Conservation (phyloP, 1,140 invertebrate genomes). For the Andrena cerasifolii region DNA sequence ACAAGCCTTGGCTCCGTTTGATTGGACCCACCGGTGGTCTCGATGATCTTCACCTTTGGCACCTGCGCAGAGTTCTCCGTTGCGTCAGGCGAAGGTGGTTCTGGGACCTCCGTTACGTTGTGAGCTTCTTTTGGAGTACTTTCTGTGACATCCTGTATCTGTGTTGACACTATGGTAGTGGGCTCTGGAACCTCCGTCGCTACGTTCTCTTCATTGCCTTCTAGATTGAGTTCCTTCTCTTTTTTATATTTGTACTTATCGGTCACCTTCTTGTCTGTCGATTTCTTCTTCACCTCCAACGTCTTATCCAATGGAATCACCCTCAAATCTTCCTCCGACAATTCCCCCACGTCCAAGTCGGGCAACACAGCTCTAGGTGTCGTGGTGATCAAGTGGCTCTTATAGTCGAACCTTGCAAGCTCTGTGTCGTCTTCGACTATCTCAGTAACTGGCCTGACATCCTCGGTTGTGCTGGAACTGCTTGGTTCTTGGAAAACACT, state of each 20-base stretch:
- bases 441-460: constrained; percentile 78
- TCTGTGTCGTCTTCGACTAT: constrained; percentile 72
- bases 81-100: neutral
- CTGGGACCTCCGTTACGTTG: neutral
- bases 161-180: constrained; percentile 7
- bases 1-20: constrained; percentile 16
- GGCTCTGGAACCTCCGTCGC: constrained; percentile 34
- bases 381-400: constrained; percentile 64
- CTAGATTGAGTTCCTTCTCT: constrained; percentile 64
- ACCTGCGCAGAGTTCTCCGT: constrained; percentile 45
- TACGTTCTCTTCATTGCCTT: constrained; percentile 49
- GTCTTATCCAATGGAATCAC: constrained; percentile 75
- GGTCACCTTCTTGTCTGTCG: constrained; percentile 54
- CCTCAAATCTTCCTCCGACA: constrained; percentile 71
- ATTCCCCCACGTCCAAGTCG: constrained; percentile 47
- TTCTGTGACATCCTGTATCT: neutral
- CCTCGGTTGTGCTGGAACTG: constrained; percentile 56
- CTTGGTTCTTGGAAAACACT: neutral
- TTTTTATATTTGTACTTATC: constrained; percentile 69
- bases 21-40: constrained; percentile 13
- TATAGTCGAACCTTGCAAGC: constrained; percentile 70
- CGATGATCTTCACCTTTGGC: constrained; percentile 53
- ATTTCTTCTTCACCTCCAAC: constrained; percentile 59
- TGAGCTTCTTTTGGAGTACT: constrained; percentile 38
- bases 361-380: constrained; percentile 24